Evolutionary conservation across 2,113 vertebrate species (phyloP).

Genomic region (Furnarius figulus): DNA sequence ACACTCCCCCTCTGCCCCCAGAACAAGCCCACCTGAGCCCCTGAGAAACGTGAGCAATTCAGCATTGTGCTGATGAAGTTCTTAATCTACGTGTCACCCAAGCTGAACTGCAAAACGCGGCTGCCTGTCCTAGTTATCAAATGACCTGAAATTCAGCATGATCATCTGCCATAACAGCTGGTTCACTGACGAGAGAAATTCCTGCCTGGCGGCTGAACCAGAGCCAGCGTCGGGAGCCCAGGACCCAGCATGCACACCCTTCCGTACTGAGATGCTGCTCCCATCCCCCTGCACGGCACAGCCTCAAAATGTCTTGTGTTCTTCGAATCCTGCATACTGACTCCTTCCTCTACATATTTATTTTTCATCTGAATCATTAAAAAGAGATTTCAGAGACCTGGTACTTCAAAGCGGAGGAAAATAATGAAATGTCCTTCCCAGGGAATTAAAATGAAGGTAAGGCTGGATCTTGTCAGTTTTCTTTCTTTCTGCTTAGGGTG

Average conservation of each 20-base stretch:
- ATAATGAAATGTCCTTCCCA: neutral
- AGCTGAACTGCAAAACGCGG: slow-evolving; percentile 1
- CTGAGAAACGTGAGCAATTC: neutral
- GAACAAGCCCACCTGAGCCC: neutral
- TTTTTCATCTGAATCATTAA: neutral
- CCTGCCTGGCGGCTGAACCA: slow-evolving; percentile 15
- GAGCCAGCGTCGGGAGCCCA: neutral
- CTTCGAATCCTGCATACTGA: neutral
- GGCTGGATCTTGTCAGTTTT: neutral
- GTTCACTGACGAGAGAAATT: neutral
- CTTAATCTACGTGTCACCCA: neutral
- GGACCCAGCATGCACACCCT: neutral
- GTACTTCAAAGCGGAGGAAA: slow-evolving; percentile 33
- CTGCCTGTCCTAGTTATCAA: slow-evolving; percentile 61
- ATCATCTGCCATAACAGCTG: slow-evolving; percentile 47
- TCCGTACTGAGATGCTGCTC: neutral
- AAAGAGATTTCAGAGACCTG: neutral
- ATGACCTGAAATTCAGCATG: slow-evolving; percentile 61
- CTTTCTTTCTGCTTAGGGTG: neutral
- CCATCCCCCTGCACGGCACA: neutral
- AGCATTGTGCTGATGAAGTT: neutral
- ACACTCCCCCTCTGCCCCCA: neutral
- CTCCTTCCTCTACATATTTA: neutral
- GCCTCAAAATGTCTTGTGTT: slow-evolving; percentile 16
- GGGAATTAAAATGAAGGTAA: slow-evolving; percentile 10